phyloP scores from a whole-genome alignment of 2,888 invertebrate genomes.

The Malacosoma neustria region DNA sequence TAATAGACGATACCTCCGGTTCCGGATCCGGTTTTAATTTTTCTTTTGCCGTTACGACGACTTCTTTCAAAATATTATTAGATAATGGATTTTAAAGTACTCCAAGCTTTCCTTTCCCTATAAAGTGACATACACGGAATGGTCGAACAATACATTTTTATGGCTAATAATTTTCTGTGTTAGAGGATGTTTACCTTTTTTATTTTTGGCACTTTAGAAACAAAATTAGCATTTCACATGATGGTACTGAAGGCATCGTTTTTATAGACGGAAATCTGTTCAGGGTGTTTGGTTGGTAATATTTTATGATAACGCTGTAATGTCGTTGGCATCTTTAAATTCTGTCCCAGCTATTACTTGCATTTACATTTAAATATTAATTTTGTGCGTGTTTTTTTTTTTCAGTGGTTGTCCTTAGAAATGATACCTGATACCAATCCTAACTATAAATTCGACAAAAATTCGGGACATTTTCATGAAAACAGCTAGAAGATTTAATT shows the following conservation, averaged over 20 bases:
- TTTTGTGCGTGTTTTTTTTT: background rate
- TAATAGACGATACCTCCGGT: too few species aligned
- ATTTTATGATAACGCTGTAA: background rate
- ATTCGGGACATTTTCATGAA: too few species aligned
- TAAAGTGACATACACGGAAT: background rate
- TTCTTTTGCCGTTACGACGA: constrained; percentile 15
- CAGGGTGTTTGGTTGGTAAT: background rate
- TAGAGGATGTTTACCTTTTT: background rate
- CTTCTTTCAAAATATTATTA: constrained; percentile 11
- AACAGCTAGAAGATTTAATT: too few species aligned
- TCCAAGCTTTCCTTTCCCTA: constrained; percentile 4
- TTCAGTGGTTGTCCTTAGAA: too few species aligned
- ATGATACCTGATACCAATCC: too few species aligned
- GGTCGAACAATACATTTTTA: background rate
- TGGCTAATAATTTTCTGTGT: background rate
- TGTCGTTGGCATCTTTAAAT: background rate
- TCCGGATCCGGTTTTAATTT: constrained; percentile 24
- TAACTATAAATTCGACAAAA: too few species aligned
- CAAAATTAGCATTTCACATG: background rate
- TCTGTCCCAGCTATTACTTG: background rate
- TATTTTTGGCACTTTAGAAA: background rate
- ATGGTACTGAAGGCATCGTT: background rate
- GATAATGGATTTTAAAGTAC: constrained; percentile 3
- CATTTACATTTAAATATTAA: background rate
- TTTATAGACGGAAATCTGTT: background rate